Evolutionary conservation across 2,797 vertebrate species (phyloP).

Genomic region (Ctenochaetus hawaiiensis): DNA sequence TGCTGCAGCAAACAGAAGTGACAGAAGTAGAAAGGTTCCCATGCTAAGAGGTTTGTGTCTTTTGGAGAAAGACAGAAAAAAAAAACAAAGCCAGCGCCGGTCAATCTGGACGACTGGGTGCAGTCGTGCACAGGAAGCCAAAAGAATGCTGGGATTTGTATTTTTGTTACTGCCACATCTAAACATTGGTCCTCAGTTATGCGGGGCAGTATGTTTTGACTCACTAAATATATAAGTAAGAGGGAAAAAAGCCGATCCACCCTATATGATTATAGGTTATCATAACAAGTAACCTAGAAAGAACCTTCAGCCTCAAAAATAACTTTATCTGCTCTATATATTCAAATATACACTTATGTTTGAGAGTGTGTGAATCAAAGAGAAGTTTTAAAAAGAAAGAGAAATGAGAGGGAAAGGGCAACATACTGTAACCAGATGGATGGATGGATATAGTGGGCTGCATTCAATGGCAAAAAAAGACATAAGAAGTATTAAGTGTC

Average conservation of each 20-base stretch:
- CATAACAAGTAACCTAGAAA: conserved; percentile 47
- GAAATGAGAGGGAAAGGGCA: neutral
- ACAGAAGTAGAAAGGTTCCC: conserved; percentile 50
- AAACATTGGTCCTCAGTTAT: conserved; percentile 68
- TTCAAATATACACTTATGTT: conserved; percentile 18
- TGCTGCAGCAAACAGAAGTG: conserved; percentile 57
- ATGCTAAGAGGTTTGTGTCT: conserved; percentile 11
- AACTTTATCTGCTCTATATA: conserved; percentile 43
- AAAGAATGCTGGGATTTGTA: conserved; percentile 77
- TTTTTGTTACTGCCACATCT: conserved; percentile 72
- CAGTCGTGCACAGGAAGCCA: conserved; percentile 71
- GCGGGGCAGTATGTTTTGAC: conserved; percentile 72
- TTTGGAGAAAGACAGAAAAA: neutral
- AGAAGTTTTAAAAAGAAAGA: neutral
- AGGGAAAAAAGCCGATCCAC: conserved; percentile 73
- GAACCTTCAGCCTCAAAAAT: conserved; percentile 56
- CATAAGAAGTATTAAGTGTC: neutral
- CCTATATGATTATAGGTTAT: conserved; percentile 83
- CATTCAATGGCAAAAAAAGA: neutral
- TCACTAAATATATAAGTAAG: conserved; percentile 82
- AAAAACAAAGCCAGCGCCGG: conserved; percentile 11
- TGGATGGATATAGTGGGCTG: neutral
- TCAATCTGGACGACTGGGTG: conserved; percentile 34
- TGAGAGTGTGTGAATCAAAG: neutral
- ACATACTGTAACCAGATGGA: neutral